Evolutionary conservation across 2,888 invertebrate genomes (phyloP).

Genomic region (Watsonalla binaria): DNA sequence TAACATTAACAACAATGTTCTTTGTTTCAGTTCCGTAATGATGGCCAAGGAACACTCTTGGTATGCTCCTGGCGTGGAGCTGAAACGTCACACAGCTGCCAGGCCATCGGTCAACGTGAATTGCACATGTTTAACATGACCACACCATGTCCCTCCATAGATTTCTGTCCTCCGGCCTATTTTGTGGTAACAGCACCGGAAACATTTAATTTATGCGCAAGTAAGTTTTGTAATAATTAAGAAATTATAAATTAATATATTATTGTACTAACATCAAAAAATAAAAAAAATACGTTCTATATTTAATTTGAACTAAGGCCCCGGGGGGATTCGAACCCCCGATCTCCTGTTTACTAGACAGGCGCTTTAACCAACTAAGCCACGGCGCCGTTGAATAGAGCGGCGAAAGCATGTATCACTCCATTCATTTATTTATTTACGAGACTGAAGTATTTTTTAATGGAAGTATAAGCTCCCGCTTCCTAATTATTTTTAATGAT

Average conservation of each 20-base stretch:
- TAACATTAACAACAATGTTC: background rate
- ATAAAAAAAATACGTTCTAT: constrained; percentile 10
- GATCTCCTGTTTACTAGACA: constrained; percentile 79
- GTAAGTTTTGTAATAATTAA: constrained; percentile 56
- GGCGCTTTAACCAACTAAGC: constrained; percentile 80
- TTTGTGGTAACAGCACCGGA: constrained; percentile 72
- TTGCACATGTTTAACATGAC: constrained; percentile 68
- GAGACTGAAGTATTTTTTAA: background rate
- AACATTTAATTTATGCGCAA: constrained; percentile 77
- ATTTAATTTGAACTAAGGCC: constrained; percentile 45
- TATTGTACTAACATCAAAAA: constrained; percentile 2
- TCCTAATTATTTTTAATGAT: no score
- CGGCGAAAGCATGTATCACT: constrained; percentile 33
- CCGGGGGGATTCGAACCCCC: constrained; percentile 79
- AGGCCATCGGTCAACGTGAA: constrained; percentile 60
- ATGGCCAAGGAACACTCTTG: constrained; percentile 72
- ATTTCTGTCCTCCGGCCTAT: constrained; percentile 73
- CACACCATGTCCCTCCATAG: constrained; percentile 62
- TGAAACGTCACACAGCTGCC: constrained; percentile 66
- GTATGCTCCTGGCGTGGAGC: constrained; percentile 79
- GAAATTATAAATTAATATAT: constrained; percentile 1
- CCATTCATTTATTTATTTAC: constrained; percentile 14
- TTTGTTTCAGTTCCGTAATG: constrained; percentile 67
- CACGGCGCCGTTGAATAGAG: constrained; percentile 59
- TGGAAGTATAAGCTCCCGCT: no score